Percentiles rank a stretch among this genome's conserved stretches.
These are phyloP conservation scores for Neoitamus cyanurus DNA, from an alignment of 2,888 invertebrate species.

Conservation along the genomic window DNA sequence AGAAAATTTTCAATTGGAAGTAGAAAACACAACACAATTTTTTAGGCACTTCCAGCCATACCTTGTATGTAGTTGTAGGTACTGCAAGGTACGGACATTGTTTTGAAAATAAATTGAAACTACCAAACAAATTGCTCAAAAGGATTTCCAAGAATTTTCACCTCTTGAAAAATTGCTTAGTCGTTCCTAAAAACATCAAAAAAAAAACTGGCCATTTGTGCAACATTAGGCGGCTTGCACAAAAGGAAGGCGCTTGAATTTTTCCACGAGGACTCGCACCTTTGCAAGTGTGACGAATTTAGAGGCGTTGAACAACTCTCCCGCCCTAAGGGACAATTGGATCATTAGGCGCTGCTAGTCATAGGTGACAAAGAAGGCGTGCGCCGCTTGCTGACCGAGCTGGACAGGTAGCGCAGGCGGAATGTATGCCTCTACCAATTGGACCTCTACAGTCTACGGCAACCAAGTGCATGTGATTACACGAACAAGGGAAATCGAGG, in stretches of 20 bases:
- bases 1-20: too few relatives aligned
- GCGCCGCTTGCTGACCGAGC: background rate
- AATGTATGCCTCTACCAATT: background rate
- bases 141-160: background rate
- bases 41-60: too few relatives aligned
- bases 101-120: background rate
- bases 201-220: background rate
- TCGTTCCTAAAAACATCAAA: background rate
- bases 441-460: background rate
- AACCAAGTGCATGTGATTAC: background rate
- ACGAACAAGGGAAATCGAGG: background rate
- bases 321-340: slow-evolving; percentile 29
- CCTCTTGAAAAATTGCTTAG: slow-evolving; percentile 26
- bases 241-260: slow-evolving; percentile 41
- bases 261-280: slow-evolving; percentile 50
- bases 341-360: background rate
- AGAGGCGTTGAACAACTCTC: background rate
- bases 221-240: background rate
- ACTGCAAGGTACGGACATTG: background rate
- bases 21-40: too few relatives aligned
- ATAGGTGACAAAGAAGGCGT: background rate
- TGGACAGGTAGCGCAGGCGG: background rate
- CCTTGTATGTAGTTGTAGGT: too few relatives aligned
- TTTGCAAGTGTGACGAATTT: slow-evolving; percentile 39
- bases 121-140: background rate